These are phyloP conservation scores for Sphecodes monilicornis DNA, from an alignment of 2,888 invertebrate species.

Conservation along the genomic window DNA sequence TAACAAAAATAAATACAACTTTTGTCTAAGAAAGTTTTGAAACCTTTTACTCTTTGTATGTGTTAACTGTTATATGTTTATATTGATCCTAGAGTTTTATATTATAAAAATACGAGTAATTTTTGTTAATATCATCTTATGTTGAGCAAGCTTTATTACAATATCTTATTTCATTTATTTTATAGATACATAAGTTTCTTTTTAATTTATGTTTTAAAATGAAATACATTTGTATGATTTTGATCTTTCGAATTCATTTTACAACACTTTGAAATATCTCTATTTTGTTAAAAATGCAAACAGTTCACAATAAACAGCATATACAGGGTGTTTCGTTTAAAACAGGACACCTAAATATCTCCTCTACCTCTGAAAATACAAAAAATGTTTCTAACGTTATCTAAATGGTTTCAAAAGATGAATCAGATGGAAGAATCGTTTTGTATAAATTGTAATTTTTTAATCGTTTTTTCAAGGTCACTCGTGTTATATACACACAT, in stretches of 20 bases:
- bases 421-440: no score
- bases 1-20: slow-evolving; percentile 38
- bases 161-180: slow-evolving; percentile 40
- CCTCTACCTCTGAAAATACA: no score
- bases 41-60: not conserved
- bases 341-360: no score
- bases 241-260: slow-evolving; percentile 14
- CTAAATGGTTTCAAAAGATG: no score
- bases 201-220: slow-evolving; percentile 30
- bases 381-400: no score
- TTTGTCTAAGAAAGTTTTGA: slow-evolving; percentile 14
- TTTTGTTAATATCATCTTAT: slow-evolving; percentile 57
- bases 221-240: slow-evolving; percentile 10
- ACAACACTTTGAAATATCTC: slow-evolving; percentile 15
- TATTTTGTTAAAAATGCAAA: slow-evolving; percentile 26
- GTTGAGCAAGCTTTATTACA: slow-evolving; percentile 45
- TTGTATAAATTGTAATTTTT: no score
- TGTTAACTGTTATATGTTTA: slow-evolving; percentile 12
- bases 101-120: slow-evolving; percentile 54
- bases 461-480: no score
- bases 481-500: no score
- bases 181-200: slow-evolving; percentile 25
- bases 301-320: slow-evolving; percentile 24
- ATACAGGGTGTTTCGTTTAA: no score
- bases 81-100: slow-evolving; percentile 9